Base-by-base conservation (phyloP, 2,113 vertebrate genomes). In the Brachionichthys hirsutus region DNA sequence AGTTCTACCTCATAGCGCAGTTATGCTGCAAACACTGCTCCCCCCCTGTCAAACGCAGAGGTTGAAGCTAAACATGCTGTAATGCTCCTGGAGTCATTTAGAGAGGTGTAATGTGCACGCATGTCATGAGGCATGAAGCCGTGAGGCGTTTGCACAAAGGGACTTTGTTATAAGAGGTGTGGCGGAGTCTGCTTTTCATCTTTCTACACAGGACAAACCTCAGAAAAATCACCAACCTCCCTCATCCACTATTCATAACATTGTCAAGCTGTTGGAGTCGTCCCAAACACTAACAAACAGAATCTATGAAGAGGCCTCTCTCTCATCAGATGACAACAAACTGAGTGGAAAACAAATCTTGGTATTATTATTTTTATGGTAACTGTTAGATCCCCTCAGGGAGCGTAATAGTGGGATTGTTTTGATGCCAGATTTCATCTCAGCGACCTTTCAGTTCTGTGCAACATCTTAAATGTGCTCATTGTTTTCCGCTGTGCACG, bases 81-180 rank as follows among this genome's bases (percentile, higher is more conserved):
- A 8, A 68, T 40, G 56, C 70, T 73, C 48, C 14, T 41, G 54
- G 50, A 63, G 34, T 60, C 52, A 42, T 54, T 65, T 15, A 12
- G 54, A 53, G 57, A 49, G 12, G 20, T 2, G 1, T 6, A 6
- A 22, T 13, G 6, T 13, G 51, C 24, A 11, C 34, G 34, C 1
- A 35, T 41, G 30, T 59, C 44, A 50, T 8, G 16, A 53, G 16
- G 12, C 22, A n/a, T 9, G 47, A 43, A 53, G 54, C 20, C 2
- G 24, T 20, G 41, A 36, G 14, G 10, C 36, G 40, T 38, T 20
- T 17, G 43, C 62, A 60, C 60, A 72, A 59, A 44, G 63, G 62
- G n/a, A 44, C 48, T 0, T 22, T 56, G 49, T 43, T 2, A 42
- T 20, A 30, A 5, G 48, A 66, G 48, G 18, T 22, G 16, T 65